Base-by-base conservation (phyloP, 2,113 vertebrate species). In the Malurus elegans region DNA sequence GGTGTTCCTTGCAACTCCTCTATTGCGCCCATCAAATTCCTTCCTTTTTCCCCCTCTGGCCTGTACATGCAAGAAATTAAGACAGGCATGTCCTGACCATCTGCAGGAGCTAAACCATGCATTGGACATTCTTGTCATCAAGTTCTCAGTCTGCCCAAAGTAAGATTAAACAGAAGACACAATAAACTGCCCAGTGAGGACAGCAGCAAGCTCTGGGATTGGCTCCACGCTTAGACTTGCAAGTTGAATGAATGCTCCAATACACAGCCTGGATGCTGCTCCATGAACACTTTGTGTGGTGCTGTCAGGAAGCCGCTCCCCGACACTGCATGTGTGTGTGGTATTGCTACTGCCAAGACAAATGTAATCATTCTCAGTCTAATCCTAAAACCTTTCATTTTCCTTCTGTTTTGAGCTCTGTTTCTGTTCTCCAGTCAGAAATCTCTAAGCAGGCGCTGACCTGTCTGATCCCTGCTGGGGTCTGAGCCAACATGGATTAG, bases 401-500 rank as follows among this genome's bases (percentile, higher is more conserved):
- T 83, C 71, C 75, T 74, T 86, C 79, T 47, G 70, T 82, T 94
- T 75, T 47, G 74, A 88, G 66, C 18, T 82, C 65, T 70, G 42
- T 57, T 78, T 76, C 92, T 94, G 64, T 18, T 92, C 60, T 56
- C 51, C 32, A 51, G 44, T 84, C 85, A 90, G 82, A 92, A 95
- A 76, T 56, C 67, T 66, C 56, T 28, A 90, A 87, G 81, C 87
- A 58, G 74, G 79, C 70, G 64, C 60, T 96, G 94, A 92, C 92
- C 92, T 64, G 82, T 88, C 90, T 96, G 88, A 92, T 90, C 93
- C 81, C 79, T 83, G 69, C 79, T 62, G 88, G 88, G 79, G 88
- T 74, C 79, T 83, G 79, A 96, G 95, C 94, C 93, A 95, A 67
- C 56, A 34, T 6, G 71, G 96, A 96, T 97, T 96, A 97, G 67